Conservation (phyloP, 1,140 invertebrate genomes). For the Acromyrmex echinatior region DNA sequence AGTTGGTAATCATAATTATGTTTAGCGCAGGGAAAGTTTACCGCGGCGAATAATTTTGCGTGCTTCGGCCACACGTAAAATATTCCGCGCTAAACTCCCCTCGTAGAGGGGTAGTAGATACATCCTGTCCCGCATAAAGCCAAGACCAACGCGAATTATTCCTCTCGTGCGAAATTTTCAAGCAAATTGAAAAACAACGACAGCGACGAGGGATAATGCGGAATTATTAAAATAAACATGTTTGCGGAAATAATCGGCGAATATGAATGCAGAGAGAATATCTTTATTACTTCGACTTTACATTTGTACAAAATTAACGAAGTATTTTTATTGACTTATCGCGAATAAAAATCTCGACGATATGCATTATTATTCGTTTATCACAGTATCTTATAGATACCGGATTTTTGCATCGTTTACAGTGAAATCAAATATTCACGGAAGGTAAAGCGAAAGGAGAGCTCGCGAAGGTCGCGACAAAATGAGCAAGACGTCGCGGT, state of each 20-base stretch:
- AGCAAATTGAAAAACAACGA: conserved; percentile 53
- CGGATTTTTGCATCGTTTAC: conserved; percentile 46
- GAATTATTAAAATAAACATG: conserved; percentile 48
- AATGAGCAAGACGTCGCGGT: conserved; percentile 53
- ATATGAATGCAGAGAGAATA: neutral
- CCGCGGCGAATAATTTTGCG: conserved; percentile 54
- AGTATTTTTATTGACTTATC: conserved; percentile 10
- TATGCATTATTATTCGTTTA: conserved; percentile 35
- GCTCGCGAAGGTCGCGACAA: conserved; percentile 56
- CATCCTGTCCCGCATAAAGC: neutral
- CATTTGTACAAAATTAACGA: neutral
- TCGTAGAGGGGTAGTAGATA: neutral
- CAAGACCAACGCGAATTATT: conserved; percentile 31
- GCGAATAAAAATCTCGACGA: conserved; percentile 6
- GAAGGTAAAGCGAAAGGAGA: conserved; percentile 54
- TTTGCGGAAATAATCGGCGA: conserved; percentile 6
- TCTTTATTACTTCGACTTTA: conserved; percentile 14
- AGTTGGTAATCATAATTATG: conserved; percentile 64
- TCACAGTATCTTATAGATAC: conserved; percentile 13
- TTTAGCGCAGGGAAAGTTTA: conserved; percentile 54
- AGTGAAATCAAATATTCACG: conserved; percentile 51
- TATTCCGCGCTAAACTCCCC: conserved; percentile 48
- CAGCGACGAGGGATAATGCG: neutral
- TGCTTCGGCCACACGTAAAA: conserved; percentile 48
- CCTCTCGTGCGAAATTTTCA: conserved; percentile 35